Base-by-base conservation (phyloP, 2,797 vertebrate species). In the Cyclura pinguis region DNA sequence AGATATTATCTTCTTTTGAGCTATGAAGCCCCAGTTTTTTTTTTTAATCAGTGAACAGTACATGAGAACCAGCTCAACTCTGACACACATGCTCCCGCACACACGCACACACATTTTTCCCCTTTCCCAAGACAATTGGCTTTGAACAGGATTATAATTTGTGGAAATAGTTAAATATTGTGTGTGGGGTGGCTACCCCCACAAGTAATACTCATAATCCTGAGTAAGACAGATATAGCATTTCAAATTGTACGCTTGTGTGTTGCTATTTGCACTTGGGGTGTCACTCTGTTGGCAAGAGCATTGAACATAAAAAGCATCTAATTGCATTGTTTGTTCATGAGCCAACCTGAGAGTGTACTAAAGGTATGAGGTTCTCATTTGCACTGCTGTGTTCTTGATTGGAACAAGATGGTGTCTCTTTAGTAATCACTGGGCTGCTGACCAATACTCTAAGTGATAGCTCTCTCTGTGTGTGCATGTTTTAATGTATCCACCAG, bases 381-480 rank as follows among this genome's bases (percentile, higher is more conserved):
- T 95, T 50, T 85, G 88, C 87, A 42, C 59, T 86, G 81, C 38
- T 95, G 73, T 92, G 89, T 84, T 90, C 88, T 94, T 95, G 92
- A 96, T 94, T 95, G 91, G 93, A 96, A 97, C 95, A 96, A 95
- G 92, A 93, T 96, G 93, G 88, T 84, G 80, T 93, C 95, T 90
- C 94, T 90, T 87, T 89, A 67, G 91, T 92, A 94, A 95, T 76
- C 78, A 74, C 84, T 94, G 92, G 93, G 84, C 84, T 88, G 90
- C 78, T 90, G 88, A 91, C 94, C 92, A 92, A 90, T 22, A 0
- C 87, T 94, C 91, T 89, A 92, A 96, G 91, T 96, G 95, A 96
- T 96, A 94, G 96, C 95, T 96, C 92, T 87, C 86, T 92, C 93
- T 96, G 95, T 95, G 94, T 93, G 32, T 22, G 38, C 1, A 6